These are phyloP conservation scores for Galerucella pusilla DNA, from an alignment of 2,888 invertebrate species.

Conservation along the genomic window DNA sequence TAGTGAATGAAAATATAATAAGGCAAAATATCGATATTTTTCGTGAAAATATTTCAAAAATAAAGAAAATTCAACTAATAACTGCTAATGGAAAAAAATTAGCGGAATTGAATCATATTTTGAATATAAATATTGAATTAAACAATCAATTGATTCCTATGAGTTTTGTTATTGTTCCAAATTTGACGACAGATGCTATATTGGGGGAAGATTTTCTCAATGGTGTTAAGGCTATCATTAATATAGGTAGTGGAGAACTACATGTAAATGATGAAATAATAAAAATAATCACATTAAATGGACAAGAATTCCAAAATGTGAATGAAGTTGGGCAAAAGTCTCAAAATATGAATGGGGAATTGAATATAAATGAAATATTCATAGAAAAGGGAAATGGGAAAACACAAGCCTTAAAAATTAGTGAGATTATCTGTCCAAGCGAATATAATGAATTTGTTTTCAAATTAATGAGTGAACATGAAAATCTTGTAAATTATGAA, in stretches of 20 bases:
- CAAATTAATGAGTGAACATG: too few species aligned
- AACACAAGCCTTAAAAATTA: too few species aligned
- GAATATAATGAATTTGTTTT: too few species aligned
- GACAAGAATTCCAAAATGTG: too few species aligned
- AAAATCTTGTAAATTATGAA: too few species aligned
- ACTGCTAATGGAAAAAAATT: conserved; percentile 16
- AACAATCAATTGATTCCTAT: neutral
- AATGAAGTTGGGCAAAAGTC: too few species aligned
- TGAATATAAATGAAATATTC: too few species aligned
- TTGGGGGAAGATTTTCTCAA: conserved; percentile 10
- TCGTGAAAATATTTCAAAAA: neutral
- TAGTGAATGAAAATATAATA: neutral
- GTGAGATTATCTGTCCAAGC: too few species aligned
- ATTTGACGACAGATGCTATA: conserved; percentile 3
- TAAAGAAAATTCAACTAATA: neutral
- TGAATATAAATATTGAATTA: neutral
- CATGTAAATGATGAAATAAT: conserved; percentile 1
- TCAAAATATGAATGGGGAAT: too few species aligned
- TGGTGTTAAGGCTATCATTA: neutral
- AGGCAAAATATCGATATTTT: neutral
- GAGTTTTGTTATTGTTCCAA: neutral
- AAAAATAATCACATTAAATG: neutral
- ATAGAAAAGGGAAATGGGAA: too few species aligned
- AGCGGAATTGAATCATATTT: neutral
- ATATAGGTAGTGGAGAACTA: conserved; percentile 1